Evolutionary conservation across 2,797 vertebrate species (phyloP).

Genomic region (Diplodus sargus): DNA sequence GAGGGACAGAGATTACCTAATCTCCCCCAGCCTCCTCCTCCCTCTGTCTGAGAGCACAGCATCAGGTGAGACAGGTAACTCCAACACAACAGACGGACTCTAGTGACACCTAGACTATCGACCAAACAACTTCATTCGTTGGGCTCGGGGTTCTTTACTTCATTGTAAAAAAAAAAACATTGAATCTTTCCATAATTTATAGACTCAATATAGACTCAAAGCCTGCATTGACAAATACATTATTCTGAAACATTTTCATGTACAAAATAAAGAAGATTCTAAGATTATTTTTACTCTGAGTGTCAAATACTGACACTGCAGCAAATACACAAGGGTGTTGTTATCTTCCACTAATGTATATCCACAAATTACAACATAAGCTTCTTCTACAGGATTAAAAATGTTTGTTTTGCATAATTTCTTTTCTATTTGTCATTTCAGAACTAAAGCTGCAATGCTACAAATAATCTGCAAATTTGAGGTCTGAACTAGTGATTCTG

Average conservation of each 20-base stretch:
- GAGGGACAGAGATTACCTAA: slow-evolving; percentile 70
- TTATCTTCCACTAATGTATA: not conserved
- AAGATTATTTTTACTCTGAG: not conserved
- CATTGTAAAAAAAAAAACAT: not conserved
- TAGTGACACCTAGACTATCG: slow-evolving; percentile 50
- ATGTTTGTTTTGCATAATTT: not conserved
- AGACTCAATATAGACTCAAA: not conserved
- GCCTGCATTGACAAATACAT: not conserved
- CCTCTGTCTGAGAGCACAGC: slow-evolving; percentile 30
- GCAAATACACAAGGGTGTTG: not conserved
- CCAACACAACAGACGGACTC: slow-evolving; percentile 43
- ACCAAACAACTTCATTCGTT: slow-evolving; percentile 17
- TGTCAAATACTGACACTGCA: not conserved
- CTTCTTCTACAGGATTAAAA: not conserved
- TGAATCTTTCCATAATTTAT: not conserved
- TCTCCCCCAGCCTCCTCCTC: slow-evolving; percentile 43
- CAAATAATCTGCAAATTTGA: not conserved
- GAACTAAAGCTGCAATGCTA: not conserved
- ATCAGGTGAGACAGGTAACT: slow-evolving; percentile 42
- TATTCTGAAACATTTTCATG: not conserved
- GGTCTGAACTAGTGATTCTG: too few relatives aligned
- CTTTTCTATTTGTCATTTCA: not conserved
- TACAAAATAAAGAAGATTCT: not conserved
- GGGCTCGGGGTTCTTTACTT: not conserved
- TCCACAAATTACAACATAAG: not conserved